Conservation (phyloP, 2,113 vertebrate species). For the Pholis gunnellus region DNA sequence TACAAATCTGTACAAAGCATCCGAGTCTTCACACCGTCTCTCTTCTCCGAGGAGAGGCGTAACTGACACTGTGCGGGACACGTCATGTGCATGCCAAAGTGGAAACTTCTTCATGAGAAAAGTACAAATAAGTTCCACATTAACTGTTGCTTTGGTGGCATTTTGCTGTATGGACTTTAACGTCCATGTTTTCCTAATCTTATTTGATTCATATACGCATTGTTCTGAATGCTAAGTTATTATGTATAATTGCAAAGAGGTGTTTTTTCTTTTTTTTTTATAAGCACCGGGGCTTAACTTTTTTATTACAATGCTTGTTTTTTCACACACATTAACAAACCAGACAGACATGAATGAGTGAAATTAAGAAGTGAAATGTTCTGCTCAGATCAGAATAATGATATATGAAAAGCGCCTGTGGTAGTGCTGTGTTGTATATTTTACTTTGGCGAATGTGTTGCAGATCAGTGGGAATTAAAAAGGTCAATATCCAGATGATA, state of each 20-base stretch:
- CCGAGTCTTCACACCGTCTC: conserved; percentile 70
- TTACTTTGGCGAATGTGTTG: conserved; percentile 56
- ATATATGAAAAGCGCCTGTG: conserved; percentile 16
- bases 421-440: conserved; percentile 57
- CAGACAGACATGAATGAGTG: conserved; percentile 60
- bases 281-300: conserved; percentile 55
- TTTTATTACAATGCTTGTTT: conserved; percentile 67
- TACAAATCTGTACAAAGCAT: conserved; percentile 76
- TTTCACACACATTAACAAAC: conserved; percentile 40
- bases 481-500: conserved; percentile 54
- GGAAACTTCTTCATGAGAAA: conserved; percentile 75
- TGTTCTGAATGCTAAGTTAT: conserved; percentile 81
- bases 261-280: conserved; percentile 65
- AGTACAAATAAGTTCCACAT: conserved; percentile 60
- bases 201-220: conserved; percentile 79
- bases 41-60: conserved; percentile 34
- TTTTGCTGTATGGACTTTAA: conserved; percentile 70
- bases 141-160: conserved; percentile 76
- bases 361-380: conserved; percentile 28
- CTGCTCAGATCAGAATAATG: conserved; percentile 39
- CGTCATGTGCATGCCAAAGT: conserved; percentile 84
- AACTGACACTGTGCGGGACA: conserved; percentile 78
- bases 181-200: conserved; percentile 74
- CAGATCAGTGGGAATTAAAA: conserved; percentile 64
- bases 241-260: conserved; percentile 59